Percentiles rank a stretch among this genome's conserved stretches.
phyloP scores from a whole-genome alignment of 2,888 invertebrate genomes.

The Nymphalis c-album region DNA sequence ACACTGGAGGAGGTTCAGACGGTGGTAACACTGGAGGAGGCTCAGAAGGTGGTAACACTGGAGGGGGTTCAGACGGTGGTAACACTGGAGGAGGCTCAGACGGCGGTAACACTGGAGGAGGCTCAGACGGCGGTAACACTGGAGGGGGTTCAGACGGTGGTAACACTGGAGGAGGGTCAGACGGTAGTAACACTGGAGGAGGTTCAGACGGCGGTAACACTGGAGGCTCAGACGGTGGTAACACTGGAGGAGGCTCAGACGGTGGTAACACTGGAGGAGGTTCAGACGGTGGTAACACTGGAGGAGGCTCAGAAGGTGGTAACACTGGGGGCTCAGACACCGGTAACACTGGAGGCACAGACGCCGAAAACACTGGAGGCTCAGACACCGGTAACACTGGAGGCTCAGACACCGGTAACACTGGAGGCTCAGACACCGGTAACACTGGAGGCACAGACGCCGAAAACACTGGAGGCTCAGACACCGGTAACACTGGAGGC shows the following conservation, averaged over 20 bases:
- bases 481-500: too few species aligned
- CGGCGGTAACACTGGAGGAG: not conserved
- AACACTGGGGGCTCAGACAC: not conserved
- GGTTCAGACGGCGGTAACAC: slow-evolving; percentile 44
- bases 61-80: not conserved
- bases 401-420: too few species aligned
- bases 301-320: not conserved
- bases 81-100: not conserved
- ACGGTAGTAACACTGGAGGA: not conserved
- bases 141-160: slow-evolving; percentile 43
- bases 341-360: too few species aligned
- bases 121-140: not conserved
- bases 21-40: not conserved
- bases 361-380: too few species aligned
- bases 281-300: not conserved
- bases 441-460: too few species aligned
- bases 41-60: not conserved
- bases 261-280: not conserved
- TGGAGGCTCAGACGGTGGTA: too few species aligned
- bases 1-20: not conserved
- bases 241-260: not conserved
- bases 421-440: too few species aligned
- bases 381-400: too few species aligned
- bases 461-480: too few species aligned
- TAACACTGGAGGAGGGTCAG: slow-evolving; percentile 13